phyloP scores from a whole-genome alignment of 2,888 invertebrate species.

The Gonocerus acuteangulatus region DNA sequence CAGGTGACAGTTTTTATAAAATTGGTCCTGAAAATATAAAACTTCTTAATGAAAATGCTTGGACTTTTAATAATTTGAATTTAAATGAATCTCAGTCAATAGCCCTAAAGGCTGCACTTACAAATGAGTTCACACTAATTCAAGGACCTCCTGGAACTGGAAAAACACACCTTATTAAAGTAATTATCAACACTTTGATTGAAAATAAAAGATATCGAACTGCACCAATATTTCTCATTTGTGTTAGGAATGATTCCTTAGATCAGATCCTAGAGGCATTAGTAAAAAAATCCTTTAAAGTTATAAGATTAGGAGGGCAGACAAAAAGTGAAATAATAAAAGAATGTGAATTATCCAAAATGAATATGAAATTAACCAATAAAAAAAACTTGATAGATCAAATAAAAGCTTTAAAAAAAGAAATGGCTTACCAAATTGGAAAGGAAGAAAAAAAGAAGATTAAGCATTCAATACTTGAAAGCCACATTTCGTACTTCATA shows the following conservation, averaged over 20 bases:
- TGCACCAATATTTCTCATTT: constrained; percentile 64
- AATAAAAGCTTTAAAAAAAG: not conserved
- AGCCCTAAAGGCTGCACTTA: constrained; percentile 61
- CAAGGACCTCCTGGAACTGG: constrained; percentile 87
- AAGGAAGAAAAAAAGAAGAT: no score
- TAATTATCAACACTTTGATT: constrained; percentile 61
- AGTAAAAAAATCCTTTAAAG: constrained; percentile 49
- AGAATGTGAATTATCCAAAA: not conserved
- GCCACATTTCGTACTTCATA: no score
- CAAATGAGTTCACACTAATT: constrained; percentile 64
- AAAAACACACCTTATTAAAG: constrained; percentile 71
- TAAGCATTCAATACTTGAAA: no score
- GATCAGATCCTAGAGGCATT: constrained; percentile 75
- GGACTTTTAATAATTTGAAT: constrained; percentile 42
- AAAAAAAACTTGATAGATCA: not conserved
- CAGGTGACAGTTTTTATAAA: constrained; percentile 22
- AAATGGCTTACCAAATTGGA: not conserved
- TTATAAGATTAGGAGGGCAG: constrained; percentile 59
- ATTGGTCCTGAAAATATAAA: constrained; percentile 24
- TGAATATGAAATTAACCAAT: not conserved
- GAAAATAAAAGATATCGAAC: constrained; percentile 49
- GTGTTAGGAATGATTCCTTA: constrained; percentile 77
- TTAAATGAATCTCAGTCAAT: constrained; percentile 59
- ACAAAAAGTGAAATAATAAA: constrained; percentile 52
- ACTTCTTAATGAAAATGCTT: constrained; percentile 31